phyloP scores from a whole-genome alignment of 2,113 vertebrate species.

The human region DNA sequence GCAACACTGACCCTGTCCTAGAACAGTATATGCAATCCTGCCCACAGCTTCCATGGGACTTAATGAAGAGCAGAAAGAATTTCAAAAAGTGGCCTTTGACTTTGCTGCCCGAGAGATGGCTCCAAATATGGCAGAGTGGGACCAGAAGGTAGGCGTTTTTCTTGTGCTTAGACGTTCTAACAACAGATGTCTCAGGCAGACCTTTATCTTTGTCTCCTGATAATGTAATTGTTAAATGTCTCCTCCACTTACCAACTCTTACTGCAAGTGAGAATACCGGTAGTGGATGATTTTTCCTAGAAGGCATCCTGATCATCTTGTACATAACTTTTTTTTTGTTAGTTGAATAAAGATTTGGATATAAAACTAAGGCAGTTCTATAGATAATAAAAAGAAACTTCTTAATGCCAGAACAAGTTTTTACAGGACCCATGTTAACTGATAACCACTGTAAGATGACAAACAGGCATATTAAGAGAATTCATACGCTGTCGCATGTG shows the following conservation, averaged over 20 bases:
- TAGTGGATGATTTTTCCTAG: background rate
- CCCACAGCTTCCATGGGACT: conserved; percentile 90
- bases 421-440: background rate
- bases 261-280: background rate
- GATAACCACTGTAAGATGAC: background rate
- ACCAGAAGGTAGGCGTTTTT: conserved; percentile 89
- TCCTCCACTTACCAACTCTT: background rate
- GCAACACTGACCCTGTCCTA: background rate
- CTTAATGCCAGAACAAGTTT: background rate
- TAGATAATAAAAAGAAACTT: background rate
- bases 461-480: background rate
- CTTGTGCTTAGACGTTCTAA: background rate
- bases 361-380: background rate
- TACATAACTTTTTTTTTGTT: background rate
- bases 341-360: background rate
- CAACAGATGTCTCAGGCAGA: background rate
- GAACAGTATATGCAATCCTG: background rate
- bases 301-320: background rate
- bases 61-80: conserved; percentile 95
- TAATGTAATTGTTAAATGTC: background rate
- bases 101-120: conserved; percentile 97
- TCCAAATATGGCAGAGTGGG: conserved; percentile 96
- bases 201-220: background rate
- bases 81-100: conserved; percentile 97
- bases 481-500: background rate